These are phyloP conservation scores for Clamator glandarius DNA, from an alignment of 2,797 vertebrate species.

Conservation along the genomic window DNA sequence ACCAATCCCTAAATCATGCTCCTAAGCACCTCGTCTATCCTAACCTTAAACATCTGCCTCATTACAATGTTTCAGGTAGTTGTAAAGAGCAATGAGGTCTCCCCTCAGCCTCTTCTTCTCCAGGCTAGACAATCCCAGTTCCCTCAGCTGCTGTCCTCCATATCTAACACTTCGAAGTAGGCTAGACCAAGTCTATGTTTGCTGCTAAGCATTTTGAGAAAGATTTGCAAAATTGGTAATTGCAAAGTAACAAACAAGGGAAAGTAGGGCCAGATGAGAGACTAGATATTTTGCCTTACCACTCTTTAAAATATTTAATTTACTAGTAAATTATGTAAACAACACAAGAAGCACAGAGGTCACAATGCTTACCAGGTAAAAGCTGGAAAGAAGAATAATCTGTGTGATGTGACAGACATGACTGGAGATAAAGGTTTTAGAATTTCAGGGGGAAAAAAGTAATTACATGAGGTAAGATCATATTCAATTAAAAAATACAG, in stretches of 20 bases:
- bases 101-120: no score
- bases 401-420: neutral
- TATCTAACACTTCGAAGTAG: neutral
- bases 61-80: no score
- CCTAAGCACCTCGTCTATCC: no score
- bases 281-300: neutral
- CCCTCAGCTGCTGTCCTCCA: no score
- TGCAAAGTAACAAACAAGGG: neutral
- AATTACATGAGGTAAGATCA: neutral
- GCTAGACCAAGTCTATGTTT: neutral
- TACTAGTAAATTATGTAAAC: no score
- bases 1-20: no score
- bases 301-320: neutral
- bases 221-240: neutral
- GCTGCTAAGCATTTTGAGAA: neutral
- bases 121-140: no score
- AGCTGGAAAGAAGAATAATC: neutral
- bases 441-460: neutral
- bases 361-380: accelerated
- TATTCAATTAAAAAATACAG: neutral
- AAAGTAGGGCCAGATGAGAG: neutral
- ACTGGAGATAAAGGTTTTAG: no score
- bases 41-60: no score
- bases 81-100: no score
- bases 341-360: neutral